Conservation (phyloP, 1,140 invertebrate genomes). For the Drosophila hydei region DNA sequence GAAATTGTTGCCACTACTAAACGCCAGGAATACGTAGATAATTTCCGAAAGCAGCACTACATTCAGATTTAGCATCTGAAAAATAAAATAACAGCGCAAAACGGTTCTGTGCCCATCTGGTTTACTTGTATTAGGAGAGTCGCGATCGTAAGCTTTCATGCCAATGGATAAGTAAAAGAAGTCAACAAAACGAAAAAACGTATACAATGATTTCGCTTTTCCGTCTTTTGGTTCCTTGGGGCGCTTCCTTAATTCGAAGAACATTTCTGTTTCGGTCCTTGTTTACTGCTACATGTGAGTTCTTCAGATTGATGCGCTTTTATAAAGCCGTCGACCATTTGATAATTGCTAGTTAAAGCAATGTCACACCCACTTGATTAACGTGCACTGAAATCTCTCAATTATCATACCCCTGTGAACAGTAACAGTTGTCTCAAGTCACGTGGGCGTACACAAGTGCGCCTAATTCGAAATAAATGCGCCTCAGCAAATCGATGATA, state of each 20-base stretch:
- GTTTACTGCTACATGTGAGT: neutral
- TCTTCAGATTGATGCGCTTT: constrained; percentile 9
- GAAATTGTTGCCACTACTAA: constrained; percentile 60
- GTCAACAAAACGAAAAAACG: constrained; percentile 58
- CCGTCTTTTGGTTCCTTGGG: neutral
- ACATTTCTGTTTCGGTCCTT: neutral
- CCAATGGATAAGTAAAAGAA: constrained; percentile 65
- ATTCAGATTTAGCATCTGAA: constrained; percentile 62
- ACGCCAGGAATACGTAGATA: constrained; percentile 64
- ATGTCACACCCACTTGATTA: constrained; percentile 61
- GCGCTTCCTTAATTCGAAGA: constrained; percentile 3
- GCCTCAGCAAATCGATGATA: constrained; percentile 48
- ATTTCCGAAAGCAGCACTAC: constrained; percentile 54
- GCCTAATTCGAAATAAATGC: constrained; percentile 70
- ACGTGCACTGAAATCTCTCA: constrained; percentile 60
- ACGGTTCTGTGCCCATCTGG: constrained; percentile 17
- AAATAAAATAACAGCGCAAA: constrained; percentile 41
- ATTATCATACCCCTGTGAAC: constrained; percentile 67
- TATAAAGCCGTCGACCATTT: constrained; percentile 42
- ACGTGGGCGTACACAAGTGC: constrained; percentile 59
- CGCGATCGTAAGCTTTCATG: constrained; percentile 58
- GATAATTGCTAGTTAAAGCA: constrained; percentile 56
- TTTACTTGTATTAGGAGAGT: neutral
- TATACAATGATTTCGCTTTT: constrained; percentile 18
- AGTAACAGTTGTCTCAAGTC: constrained; percentile 53